phyloP scores from a whole-genome alignment of 2,888 invertebrate genomes.

The Galeopsomyia nigrocyanea region DNA sequence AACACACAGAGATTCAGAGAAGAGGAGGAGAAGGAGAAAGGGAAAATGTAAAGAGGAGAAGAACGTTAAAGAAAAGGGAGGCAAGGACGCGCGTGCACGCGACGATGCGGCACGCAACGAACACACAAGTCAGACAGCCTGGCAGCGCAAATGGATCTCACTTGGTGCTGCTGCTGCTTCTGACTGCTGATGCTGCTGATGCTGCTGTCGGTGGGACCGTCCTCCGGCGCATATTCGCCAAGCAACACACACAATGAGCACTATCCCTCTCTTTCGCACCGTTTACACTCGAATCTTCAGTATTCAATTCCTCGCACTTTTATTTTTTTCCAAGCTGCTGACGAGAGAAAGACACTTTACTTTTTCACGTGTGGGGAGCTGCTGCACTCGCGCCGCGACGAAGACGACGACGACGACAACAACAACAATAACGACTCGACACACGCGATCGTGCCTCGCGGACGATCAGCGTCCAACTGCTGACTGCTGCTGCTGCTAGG shows the following conservation, averaged over 20 bases:
- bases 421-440: slow-evolving; percentile 24
- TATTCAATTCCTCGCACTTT: no score
- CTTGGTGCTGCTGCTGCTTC: slow-evolving; percentile 33
- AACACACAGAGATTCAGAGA: no score
- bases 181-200: slow-evolving; percentile 12
- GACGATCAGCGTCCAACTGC: slow-evolving; percentile 58
- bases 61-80: no score
- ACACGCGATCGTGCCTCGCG: slow-evolving; percentile 47
- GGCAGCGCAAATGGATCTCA: slow-evolving; percentile 3
- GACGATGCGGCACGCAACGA: neutral
- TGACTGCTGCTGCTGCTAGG: slow-evolving; percentile 47
- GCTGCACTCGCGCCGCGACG: slow-evolving; percentile 1
- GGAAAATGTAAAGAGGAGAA: no score
- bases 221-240: slow-evolving; percentile 40
- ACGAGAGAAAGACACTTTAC: no score
- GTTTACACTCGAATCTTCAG: slow-evolving; percentile 11
- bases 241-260: neutral
- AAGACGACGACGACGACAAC: slow-evolving; percentile 2
- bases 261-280: neutral
- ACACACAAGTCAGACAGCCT: slow-evolving; percentile 32
- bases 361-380: no score
- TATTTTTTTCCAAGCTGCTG: no score
- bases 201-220: slow-evolving; percentile 31
- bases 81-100: no score
- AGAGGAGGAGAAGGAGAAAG: no score